phyloP scores from a whole-genome alignment of 2,888 invertebrate species.

The Leucoma salicis region DNA sequence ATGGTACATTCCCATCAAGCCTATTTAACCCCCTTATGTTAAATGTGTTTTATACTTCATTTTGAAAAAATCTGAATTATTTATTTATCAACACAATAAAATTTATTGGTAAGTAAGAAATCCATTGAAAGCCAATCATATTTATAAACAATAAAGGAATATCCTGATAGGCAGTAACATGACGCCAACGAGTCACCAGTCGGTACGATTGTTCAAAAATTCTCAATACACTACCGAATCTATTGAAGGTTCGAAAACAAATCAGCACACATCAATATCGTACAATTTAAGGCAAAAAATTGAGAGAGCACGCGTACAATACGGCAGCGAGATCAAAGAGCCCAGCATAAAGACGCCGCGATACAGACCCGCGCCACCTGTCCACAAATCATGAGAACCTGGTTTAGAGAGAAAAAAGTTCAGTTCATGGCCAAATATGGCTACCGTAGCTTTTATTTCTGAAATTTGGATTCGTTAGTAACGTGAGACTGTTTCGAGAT shows the following conservation, averaged over 20 bases:
- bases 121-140: background rate
- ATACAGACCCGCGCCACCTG: constrained; percentile 73
- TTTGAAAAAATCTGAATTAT: too few species aligned
- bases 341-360: constrained; percentile 63
- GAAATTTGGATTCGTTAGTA: constrained; percentile 14
- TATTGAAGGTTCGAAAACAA: constrained; percentile 34
- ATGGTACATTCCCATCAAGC: too few species aligned
- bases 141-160: background rate
- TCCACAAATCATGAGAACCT: constrained; percentile 75
- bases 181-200: constrained; percentile 23
- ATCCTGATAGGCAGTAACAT: constrained; percentile 19
- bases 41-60: too few species aligned
- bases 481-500: constrained; percentile 6
- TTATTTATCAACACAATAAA: background rate
- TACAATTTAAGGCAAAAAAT: constrained; percentile 62
- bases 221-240: constrained; percentile 30
- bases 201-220: constrained; percentile 17
- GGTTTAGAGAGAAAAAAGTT: constrained; percentile 48
- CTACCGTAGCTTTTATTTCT: constrained; percentile 27
- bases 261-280: constrained; percentile 47
- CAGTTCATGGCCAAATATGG: constrained; percentile 34
- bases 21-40: too few species aligned
- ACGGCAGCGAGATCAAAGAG: constrained; percentile 68
- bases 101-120: background rate
- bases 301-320: constrained; percentile 70